A percentile compares a stretch with the other conserved stretches of the same genome.
phyloP scores from a whole-genome alignment of 2,888 invertebrate species.

The Acronicta alni region DNA sequence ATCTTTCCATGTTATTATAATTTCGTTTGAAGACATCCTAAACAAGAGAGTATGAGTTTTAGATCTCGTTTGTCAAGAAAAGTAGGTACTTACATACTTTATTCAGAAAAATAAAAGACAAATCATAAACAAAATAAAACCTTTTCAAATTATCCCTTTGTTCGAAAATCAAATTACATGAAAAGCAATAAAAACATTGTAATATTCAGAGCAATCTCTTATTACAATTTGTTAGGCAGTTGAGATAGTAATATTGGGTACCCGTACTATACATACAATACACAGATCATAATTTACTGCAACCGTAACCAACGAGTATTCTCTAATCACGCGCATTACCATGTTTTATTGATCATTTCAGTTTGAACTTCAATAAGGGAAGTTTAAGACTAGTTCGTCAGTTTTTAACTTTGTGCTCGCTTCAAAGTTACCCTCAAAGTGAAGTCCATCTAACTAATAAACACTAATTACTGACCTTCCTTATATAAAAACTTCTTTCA shows the following conservation, averaged over 20 bases:
- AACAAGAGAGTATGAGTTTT: not conserved
- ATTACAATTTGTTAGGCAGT: not conserved
- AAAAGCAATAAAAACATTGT: too few species aligned
- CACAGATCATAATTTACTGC: too few species aligned
- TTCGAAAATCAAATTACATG: too few species aligned
- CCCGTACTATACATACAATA: too few species aligned
- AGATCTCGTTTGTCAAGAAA: not conserved
- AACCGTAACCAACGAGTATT: too few species aligned
- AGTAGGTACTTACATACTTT: not conserved
- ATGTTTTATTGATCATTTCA: slow-evolving; percentile 11
- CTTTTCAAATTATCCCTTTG: not conserved
- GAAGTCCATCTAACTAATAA: slow-evolving; percentile 16
- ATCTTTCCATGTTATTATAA: not conserved
- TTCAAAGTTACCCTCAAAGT: slow-evolving; percentile 24
- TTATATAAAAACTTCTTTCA: slow-evolving; percentile 45
- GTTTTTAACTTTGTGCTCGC: slow-evolving; percentile 33
- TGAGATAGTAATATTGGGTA: too few species aligned
- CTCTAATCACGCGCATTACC: too few species aligned
- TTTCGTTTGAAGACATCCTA: not conserved
- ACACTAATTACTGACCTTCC: slow-evolving; percentile 43
- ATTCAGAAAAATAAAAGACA: not conserved
- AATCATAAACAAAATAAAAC: slow-evolving; percentile 1
- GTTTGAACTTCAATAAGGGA: slow-evolving; percentile 12
- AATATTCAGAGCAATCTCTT: too few species aligned
- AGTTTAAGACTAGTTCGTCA: slow-evolving; percentile 21